Conservation (phyloP, 2,113 vertebrate species). For the Hippolais icterina region DNA sequence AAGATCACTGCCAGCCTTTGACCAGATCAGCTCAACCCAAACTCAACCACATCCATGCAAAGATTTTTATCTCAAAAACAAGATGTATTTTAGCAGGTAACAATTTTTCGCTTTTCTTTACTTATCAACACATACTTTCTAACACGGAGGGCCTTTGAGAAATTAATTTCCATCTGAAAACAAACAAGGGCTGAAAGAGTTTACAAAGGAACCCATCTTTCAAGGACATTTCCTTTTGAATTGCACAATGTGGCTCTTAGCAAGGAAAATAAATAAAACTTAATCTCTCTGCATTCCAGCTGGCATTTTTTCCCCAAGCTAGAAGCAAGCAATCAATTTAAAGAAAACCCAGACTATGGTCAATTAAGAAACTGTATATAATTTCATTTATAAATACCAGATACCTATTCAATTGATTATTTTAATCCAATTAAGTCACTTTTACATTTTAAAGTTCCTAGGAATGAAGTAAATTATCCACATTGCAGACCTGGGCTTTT, state of each 20-base stretch:
- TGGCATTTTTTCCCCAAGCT: slow-evolving; percentile 55
- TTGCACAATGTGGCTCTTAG: slow-evolving; percentile 41
- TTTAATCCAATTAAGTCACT: slow-evolving; percentile 15
- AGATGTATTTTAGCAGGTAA: background rate
- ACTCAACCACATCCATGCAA: fast-evolving
- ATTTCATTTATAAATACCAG: slow-evolving; percentile 42
- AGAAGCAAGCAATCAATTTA: slow-evolving; percentile 12
- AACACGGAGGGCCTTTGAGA: background rate
- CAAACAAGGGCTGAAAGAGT: slow-evolving; percentile 49
- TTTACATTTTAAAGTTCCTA: slow-evolving; percentile 6
- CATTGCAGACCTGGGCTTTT: background rate
- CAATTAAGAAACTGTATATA: background rate
- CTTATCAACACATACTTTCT: background rate
- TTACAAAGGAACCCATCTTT: slow-evolving; percentile 44
- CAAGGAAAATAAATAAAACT: slow-evolving; percentile 63
- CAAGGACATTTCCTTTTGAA: slow-evolving; percentile 54
- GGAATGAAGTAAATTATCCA: background rate
- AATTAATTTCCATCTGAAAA: slow-evolving; percentile 49
- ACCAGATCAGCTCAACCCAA: background rate
- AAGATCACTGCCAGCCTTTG: background rate
- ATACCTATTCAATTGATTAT: slow-evolving; percentile 25
- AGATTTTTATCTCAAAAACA: background rate
- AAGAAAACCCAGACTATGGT: slow-evolving; percentile 1
- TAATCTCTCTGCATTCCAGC: slow-evolving; percentile 60
- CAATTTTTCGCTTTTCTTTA: background rate